Conservation (phyloP, 2,888 invertebrate genomes). For the Platycheirus rosarum region DNA sequence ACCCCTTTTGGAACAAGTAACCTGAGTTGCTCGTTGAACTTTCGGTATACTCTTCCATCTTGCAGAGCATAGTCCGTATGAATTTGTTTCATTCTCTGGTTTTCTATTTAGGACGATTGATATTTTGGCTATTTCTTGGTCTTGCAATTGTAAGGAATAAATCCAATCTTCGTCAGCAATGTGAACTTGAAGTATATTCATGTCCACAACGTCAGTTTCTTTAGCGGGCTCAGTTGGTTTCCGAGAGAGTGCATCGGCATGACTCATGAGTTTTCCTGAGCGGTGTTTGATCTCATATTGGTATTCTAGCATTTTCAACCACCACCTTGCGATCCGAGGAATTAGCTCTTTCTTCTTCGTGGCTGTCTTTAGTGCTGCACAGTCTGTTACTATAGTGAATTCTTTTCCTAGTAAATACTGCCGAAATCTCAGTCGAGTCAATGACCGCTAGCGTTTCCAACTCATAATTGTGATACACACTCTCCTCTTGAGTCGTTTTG, state of each 20-base stretch:
- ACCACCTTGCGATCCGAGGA: constrained; percentile 16
- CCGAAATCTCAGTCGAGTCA: constrained; percentile 18
- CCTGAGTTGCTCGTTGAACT: constrained; percentile 11
- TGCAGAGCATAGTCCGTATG: constrained; percentile 13
- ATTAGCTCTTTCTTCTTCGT: constrained; percentile 26
- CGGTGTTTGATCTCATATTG: constrained; percentile 20
- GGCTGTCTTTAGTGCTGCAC: constrained; percentile 10
- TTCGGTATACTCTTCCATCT: constrained; percentile 15
- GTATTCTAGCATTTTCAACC: constrained; percentile 16
- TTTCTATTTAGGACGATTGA: background rate
- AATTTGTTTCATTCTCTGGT: constrained; percentile 1
- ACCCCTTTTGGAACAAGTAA: constrained; percentile 15
- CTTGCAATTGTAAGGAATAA: constrained; percentile 33
- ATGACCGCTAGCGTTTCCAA: constrained; percentile 21
- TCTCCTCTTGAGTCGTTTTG: constrained; percentile 13
- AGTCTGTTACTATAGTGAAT: constrained; percentile 8
- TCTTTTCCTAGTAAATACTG: constrained; percentile 10
- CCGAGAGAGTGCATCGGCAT: constrained; percentile 28
- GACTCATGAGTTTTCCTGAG: constrained; percentile 21
- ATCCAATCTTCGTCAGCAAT: constrained; percentile 18
- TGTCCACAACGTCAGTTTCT: constrained; percentile 4
- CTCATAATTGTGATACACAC: constrained; percentile 30
- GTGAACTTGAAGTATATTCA: constrained; percentile 22
- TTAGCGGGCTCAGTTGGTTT: constrained; percentile 3
- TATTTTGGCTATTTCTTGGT: constrained; percentile 8